phyloP scores from a whole-genome alignment of 2,888 invertebrate genomes.

The Psylliodes chrysocephalus region DNA sequence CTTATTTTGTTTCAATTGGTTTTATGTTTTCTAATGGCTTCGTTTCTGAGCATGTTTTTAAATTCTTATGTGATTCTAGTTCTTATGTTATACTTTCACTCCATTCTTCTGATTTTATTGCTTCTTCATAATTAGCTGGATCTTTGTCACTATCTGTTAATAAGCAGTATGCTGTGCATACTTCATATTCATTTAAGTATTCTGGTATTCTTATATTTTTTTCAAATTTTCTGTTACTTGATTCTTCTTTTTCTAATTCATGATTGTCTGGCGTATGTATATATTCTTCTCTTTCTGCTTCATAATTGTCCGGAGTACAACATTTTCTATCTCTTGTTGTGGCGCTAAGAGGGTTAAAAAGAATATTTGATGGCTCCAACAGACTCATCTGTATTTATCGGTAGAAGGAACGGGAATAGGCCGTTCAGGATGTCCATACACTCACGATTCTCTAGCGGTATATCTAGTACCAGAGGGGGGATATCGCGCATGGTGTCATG shows the following conservation, averaged over 20 bases:
- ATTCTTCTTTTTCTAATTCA: neutral
- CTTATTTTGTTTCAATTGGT: conserved; percentile 36
- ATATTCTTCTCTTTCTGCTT: neutral
- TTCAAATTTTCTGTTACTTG: conserved; percentile 30
- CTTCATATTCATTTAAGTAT: conserved; percentile 3
- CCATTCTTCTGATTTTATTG: conserved; percentile 6
- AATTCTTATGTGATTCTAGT: conserved; percentile 35
- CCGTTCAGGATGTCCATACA: no score
- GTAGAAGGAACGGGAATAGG: no score
- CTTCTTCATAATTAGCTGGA: conserved; percentile 14
- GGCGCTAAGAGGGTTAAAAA: no score
- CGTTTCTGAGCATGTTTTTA: conserved; percentile 12
- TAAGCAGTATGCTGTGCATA: conserved; percentile 24
- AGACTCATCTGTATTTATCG: neutral
- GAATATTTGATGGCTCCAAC: no score
- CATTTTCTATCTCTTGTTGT: neutral
- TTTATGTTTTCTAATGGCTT: conserved; percentile 32
- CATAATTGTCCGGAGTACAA: neutral
- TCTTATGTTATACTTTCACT: conserved; percentile 14
- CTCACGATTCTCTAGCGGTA: no score
- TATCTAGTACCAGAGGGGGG: no score
- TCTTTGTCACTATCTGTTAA: neutral
- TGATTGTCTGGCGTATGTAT: neutral
- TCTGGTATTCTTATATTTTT: conserved; percentile 33
- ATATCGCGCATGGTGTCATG: no score